Conservation (phyloP, 2,888 invertebrate species). For the Drosophila limbata region DNA sequence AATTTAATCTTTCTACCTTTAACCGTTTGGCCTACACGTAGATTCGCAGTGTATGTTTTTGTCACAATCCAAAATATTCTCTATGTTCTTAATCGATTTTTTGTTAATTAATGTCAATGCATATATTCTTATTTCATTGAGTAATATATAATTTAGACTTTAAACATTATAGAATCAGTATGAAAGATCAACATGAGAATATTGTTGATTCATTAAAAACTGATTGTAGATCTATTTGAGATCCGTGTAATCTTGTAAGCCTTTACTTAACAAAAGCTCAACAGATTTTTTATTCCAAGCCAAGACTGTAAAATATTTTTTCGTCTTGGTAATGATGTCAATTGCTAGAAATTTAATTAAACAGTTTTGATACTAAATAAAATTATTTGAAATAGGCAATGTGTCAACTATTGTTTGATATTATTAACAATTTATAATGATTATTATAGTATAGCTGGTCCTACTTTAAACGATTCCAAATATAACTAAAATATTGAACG, state of each 20-base stretch:
- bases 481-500: conserved; percentile 20
- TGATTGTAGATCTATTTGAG: background rate
- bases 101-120: too few relatives aligned
- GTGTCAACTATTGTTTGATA: conserved; percentile 14
- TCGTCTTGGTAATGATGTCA: background rate
- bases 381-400: background rate
- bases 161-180: background rate
- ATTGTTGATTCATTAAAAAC: background rate
- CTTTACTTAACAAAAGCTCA: background rate
- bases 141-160: background rate
- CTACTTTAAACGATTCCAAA: conserved; percentile 10
- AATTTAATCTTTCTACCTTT: too few relatives aligned
- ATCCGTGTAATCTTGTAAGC: background rate
- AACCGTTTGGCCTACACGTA: too few relatives aligned
- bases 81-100: background rate
- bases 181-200: background rate
- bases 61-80: too few relatives aligned
- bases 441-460: background rate
- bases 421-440: conserved; percentile 1
- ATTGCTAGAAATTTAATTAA: background rate
- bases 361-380: background rate
- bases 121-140: background rate
- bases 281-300: background rate
- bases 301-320: background rate
- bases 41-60: too few relatives aligned